phyloP scores from a whole-genome alignment of 2,797 vertebrate species.

The Fratercula arctica region DNA sequence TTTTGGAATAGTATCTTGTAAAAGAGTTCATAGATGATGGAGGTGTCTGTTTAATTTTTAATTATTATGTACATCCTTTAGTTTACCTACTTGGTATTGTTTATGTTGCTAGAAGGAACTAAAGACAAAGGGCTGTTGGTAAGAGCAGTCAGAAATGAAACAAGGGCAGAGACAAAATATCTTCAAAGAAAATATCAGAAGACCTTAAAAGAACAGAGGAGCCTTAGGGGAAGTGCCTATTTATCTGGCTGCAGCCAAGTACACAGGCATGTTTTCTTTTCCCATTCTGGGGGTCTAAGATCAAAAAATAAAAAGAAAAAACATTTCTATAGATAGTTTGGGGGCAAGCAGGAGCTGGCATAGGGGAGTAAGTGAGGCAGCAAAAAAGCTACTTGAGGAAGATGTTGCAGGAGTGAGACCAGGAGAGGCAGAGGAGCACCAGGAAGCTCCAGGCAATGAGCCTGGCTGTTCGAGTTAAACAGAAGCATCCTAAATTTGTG shows the following conservation, averaged over 20 bases:
- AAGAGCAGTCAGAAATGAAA: constrained; percentile 29
- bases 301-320: neutral
- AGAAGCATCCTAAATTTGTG: neutral
- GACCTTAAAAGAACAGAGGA: constrained; percentile 24
- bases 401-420: neutral
- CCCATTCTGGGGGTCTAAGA: neutral
- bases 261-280: neutral
- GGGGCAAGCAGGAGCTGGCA: neutral
- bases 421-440: neutral
- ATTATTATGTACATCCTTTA: neutral
- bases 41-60: neutral
- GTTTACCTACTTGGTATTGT: constrained; percentile 14
- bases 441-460: neutral
- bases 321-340: neutral
- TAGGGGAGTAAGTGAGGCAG: neutral
- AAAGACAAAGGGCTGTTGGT: constrained; percentile 22
- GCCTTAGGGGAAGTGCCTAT: constrained; percentile 10
- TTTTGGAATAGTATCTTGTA: neutral
- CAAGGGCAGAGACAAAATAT: neutral
- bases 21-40: neutral
- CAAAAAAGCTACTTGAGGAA: neutral
- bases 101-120: constrained; percentile 13
- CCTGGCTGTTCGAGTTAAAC: neutral
- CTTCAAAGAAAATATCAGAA: constrained; percentile 46
- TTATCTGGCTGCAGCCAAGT: constrained; percentile 1